phyloP scores from a whole-genome alignment of 2,888 invertebrate genomes.

The Pristionchus maxplancki region DNA sequence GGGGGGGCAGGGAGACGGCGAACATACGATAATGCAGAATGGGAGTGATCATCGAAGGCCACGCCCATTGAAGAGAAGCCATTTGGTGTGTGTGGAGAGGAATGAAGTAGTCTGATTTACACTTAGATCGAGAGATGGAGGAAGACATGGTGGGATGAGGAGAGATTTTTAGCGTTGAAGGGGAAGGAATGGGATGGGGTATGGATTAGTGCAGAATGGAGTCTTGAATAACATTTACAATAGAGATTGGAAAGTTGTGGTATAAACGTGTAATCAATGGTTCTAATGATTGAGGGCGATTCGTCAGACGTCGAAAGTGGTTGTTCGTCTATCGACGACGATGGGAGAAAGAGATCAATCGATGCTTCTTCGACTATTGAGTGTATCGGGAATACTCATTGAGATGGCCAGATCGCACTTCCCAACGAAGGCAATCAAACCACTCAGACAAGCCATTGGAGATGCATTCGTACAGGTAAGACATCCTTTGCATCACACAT shows the following conservation, averaged over 20 bases:
- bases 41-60: too few relatives aligned
- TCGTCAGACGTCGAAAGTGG: conserved; percentile 14
- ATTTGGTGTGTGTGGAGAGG: neutral
- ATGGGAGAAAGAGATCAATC: conserved; percentile 25
- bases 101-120: conserved; percentile 32
- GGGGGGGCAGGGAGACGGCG: neutral
- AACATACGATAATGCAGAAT: neutral
- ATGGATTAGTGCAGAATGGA: neutral
- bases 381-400: neutral
- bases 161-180: neutral
- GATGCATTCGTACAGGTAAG: conserved; percentile 42
- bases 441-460: conserved; percentile 4
- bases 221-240: neutral
- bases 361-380: conserved; percentile 47
- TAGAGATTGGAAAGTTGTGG: neutral
- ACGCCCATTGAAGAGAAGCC: neutral
- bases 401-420: conserved; percentile 31
- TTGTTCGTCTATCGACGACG: conserved; percentile 27
- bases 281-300: conserved; percentile 15
- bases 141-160: conserved; percentile 1
- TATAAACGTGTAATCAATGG: neutral
- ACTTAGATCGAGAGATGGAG: neutral
- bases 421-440: conserved; percentile 7
- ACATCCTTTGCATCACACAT: neutral
- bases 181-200: neutral